Evolutionary conservation across 2,797 vertebrate species (phyloP), one percentile per base, ranked within the genome.

Genomic region (Smutsia temminckii): DNA sequence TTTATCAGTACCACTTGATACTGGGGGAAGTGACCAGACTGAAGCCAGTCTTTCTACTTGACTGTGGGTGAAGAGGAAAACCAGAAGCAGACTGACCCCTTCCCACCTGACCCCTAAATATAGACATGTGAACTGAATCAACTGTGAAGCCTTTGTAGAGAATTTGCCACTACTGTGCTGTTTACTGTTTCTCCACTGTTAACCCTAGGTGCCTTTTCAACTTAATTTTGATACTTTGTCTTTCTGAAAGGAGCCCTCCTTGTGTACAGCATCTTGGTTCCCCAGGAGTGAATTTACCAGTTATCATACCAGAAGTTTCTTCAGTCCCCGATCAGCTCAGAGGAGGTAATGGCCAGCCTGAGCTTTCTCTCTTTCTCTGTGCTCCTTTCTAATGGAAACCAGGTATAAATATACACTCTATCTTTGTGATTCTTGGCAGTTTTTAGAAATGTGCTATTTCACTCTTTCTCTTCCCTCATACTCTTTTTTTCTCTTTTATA

Each of bases 321-420:
- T 37, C 93, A 80, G 57, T 84, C 96, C 83, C 71, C 14, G 93
- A 96, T 80, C 97, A 98, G 95, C 95, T 89, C 86, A 95, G 96
- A 98, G 98, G 98, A 98, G 98, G 98, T 99, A 99, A 95, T 86
- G 75, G 72, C 20, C 42, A 80, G 27, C 79, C 7, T 55, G 57
- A 78, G 34, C 69, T 53, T 53, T 75, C 40, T 66, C n/a, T 81
- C 16, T 40, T 57, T 89, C 16, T 37, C 37, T 90, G 3, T 85
- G 85, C 20, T 84, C 34, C 59, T 91, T 89, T 95, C 55, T 84
- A 27, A 46, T 53, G 55, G 75, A 95, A 84, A 68, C 66, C 42
- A 89, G 80, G 40, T 69, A 32, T 21, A 63, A 51, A 53, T 6
- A 81, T 71, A 27, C 75, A 49, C 37, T 86, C 29, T 20, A 4